Conservation (phyloP, 2,113 vertebrate species). For the Bos javanicus region DNA sequence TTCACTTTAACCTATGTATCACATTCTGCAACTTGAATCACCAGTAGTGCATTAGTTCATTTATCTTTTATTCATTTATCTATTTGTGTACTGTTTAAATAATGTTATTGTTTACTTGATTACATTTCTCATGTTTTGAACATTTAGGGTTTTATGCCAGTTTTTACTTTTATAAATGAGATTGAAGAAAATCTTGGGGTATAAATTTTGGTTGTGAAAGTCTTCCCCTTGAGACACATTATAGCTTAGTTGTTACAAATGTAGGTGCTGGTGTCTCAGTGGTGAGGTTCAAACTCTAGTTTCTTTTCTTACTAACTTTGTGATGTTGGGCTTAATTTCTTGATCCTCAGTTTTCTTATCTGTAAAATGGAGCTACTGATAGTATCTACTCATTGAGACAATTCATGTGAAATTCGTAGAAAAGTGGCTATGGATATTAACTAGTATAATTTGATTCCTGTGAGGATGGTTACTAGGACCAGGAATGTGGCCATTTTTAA, state of each 20-base stretch:
- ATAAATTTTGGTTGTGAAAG: neutral
- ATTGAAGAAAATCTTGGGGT: neutral
- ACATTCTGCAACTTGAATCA: neutral
- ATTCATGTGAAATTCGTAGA: neutral
- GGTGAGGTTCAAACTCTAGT: neutral
- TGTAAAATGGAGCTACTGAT: neutral
- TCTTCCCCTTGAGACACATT: neutral
- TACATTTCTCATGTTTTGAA: slow-evolving; percentile 7
- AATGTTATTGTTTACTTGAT: neutral
- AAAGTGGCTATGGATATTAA: neutral
- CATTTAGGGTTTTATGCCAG: neutral
- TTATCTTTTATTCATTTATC: neutral
- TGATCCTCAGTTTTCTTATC: neutral
- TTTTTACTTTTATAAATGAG: neutral
- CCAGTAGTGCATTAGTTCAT: neutral
- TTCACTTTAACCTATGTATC: neutral
- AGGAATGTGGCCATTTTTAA: neutral
- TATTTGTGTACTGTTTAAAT: neutral
- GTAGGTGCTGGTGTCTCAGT: neutral
- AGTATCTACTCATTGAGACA: neutral
- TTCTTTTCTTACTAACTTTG: neutral
- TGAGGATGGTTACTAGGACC: neutral
- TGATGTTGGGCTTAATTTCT: slow-evolving; percentile 12
- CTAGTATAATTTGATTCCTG: neutral
- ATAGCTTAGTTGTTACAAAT: neutral